Evolutionary conservation across 2,888 invertebrate genomes (phyloP), one percentile per base, ranked within the genome.

Genomic region (Drepana falcataria): DNA sequence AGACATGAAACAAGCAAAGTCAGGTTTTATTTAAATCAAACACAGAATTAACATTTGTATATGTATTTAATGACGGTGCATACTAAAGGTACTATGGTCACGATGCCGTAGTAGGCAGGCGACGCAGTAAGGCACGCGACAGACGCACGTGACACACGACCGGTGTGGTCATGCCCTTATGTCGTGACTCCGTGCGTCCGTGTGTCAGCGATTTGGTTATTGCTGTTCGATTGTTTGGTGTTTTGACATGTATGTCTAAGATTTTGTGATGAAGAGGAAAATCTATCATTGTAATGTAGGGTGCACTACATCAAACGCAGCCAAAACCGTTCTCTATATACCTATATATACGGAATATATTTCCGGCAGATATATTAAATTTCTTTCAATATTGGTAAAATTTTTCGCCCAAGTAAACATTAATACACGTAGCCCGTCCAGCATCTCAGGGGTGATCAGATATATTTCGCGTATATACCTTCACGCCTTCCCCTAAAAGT

Each of bases 91-190:
- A 64, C 57, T 54, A 54, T 49, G 52, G 35, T 54, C 47, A 61
- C 53, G 58, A 59, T 56, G 51, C 34, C 51, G 51, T 40, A 40
- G 51, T 41, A 41, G 21, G 40, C 51, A 34, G 44, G 44, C 51
- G 35, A 35, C 49, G 49, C 71, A 69, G 68, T 75, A 75, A 76
- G 76, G 82, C 84, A 83, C 83, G 83, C 81, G 83, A 81, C 82
- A 75, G 69, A 75, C 77, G 73, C 71, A 72, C 76, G 63, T 60
- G 68, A 55, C 63, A 66, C 79, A 81, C 83, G 84, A 79, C 71
- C 58, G 5, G 71, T 77, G 75, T 74, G 76, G 63, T 73, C 83
- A 78, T 81, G 85, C 71, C 73, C 68, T 75, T 63, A 75, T 48
- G 70, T 85, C 86, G 85, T 85, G 86, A 69, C 54, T 70, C 73